Base-by-base conservation (phyloP, 2,888 invertebrate genomes). In the Barypeithes pellucidus region DNA sequence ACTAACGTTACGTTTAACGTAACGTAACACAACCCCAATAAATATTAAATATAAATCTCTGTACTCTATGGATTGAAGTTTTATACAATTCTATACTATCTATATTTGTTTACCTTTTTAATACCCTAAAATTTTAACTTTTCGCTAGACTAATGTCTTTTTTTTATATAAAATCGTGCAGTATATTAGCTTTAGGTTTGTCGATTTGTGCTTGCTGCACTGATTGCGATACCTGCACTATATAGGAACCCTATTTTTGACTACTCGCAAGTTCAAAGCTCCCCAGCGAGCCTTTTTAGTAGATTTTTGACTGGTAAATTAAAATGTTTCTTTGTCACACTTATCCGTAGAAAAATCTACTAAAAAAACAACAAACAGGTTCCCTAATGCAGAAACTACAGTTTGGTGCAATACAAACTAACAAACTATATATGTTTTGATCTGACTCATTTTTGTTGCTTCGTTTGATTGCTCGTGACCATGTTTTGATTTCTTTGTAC, bases 1-100 rank as follows among this genome's bases (percentile, higher is more conserved):
- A 86, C 86, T 86, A 85, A 85, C 85, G 85, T 85, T 84, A 85
- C 85, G 79, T 59, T 24, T 57, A 61, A 75, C 73, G 81, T 80
- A 82, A 81, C 82, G 82, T 76, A 85, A 86, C 86, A 86, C 86
- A 86, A 86, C 86, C 86, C 86, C 85, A 85, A 85, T 84, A 82
- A 80, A 83, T 84, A 84, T 83, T 84, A 85, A 84, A 84, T 84
- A 85, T 84, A 84, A 83, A 83, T 84, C 82, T 85, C 83, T 84
- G 82, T 82, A 81, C 82, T 84, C 84, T 84, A 84, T 84, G 85
- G 84, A 83, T 85, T 82, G 81, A 79, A 81, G 80, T 82, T 82
- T 82, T 85, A 84, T 81, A 83, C 81, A 82, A 81, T 77, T 77
- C 75, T 76, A 72, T 67, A 77, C 81, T 82, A 81, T 76, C 77